These are phyloP conservation scores for Oreortyx pictus DNA, from an alignment of 2,797 vertebrate genomes.

Conservation along the genomic window DNA sequence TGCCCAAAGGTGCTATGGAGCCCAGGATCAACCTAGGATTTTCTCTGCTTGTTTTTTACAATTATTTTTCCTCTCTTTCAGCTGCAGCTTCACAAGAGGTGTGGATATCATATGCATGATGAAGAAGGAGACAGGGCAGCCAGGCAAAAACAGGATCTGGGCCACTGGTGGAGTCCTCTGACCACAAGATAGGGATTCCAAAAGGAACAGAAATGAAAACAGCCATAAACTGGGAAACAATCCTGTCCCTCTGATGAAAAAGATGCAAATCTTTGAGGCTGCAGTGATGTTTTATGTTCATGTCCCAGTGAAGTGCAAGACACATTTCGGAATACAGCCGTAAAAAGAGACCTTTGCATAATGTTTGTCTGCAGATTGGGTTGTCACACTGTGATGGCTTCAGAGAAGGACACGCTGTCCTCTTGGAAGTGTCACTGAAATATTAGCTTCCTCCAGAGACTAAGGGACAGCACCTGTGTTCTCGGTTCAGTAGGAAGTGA, in stretches of 20 bases:
- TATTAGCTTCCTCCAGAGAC: not conserved
- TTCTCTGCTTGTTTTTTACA: not conserved
- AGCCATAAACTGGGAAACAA: not conserved
- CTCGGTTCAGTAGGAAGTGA: not conserved
- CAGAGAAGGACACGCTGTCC: slow-evolving; percentile 52
- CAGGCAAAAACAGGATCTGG: not conserved
- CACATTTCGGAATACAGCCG: not conserved
- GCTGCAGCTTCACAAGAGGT: not conserved
- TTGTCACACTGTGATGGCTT: slow-evolving; percentile 15
- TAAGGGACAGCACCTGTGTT: not conserved
- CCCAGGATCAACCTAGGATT: not conserved
- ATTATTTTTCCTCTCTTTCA: not conserved
- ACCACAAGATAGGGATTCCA: not conserved
- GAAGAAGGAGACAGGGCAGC: not conserved
- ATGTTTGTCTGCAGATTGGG: slow-evolving; percentile 50
- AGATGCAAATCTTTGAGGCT: not conserved
- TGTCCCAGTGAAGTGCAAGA: slow-evolving; percentile 23
- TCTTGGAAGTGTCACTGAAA: slow-evolving; percentile 34
- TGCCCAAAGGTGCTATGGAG: not conserved
- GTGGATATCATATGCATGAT: not conserved
- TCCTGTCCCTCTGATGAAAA: not conserved
- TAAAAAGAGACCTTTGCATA: slow-evolving; percentile 50
- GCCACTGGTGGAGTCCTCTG: not conserved
- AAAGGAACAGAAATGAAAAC: not conserved
- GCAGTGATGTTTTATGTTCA: not conserved